Evolutionary conservation across 1,140 invertebrate species (phyloP).

Genomic region (Protaetia brevitarsis): DNA sequence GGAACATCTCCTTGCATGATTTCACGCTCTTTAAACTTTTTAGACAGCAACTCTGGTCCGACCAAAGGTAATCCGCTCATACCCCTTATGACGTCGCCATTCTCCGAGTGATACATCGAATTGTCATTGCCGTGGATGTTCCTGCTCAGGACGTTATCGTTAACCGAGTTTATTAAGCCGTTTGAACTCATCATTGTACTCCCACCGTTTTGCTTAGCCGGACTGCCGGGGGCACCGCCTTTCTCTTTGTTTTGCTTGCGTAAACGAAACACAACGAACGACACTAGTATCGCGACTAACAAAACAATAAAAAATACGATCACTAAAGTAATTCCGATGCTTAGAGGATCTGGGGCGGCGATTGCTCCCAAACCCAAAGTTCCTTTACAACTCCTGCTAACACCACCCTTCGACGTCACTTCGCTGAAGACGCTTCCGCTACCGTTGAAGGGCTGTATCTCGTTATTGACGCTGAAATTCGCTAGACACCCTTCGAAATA

Average conservation of each 20-base stretch:
- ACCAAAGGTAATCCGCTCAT: slow-evolving; percentile 67
- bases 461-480: slow-evolving; percentile 84
- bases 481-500: slow-evolving; percentile 85
- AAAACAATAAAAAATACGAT: slow-evolving; percentile 92
- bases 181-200: slow-evolving; percentile 54
- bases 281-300: slow-evolving; percentile 81
- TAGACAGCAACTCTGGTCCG: slow-evolving; percentile 76
- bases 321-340: slow-evolving; percentile 86
- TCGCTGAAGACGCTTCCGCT: slow-evolving; percentile 76
- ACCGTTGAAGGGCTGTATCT: slow-evolving; percentile 85
- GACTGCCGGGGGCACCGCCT: slow-evolving; percentile 57
- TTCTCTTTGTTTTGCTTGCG: slow-evolving; percentile 83
- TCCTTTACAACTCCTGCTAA: slow-evolving; percentile 65
- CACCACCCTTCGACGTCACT: slow-evolving; percentile 64
- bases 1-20: slow-evolving; percentile 63
- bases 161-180: slow-evolving; percentile 54
- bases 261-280: slow-evolving; percentile 84
- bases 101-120: slow-evolving; percentile 61
- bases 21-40: slow-evolving; percentile 85
- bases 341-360: slow-evolving; percentile 78
- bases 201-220: slow-evolving; percentile 64
- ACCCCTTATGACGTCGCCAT: slow-evolving; percentile 64
- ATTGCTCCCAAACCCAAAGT: slow-evolving; percentile 70
- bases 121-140: slow-evolving; percentile 56
- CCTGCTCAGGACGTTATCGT: slow-evolving; percentile 57